Base-by-base conservation (phyloP, 2,888 invertebrate species). In the Allygus modestus region DNA sequence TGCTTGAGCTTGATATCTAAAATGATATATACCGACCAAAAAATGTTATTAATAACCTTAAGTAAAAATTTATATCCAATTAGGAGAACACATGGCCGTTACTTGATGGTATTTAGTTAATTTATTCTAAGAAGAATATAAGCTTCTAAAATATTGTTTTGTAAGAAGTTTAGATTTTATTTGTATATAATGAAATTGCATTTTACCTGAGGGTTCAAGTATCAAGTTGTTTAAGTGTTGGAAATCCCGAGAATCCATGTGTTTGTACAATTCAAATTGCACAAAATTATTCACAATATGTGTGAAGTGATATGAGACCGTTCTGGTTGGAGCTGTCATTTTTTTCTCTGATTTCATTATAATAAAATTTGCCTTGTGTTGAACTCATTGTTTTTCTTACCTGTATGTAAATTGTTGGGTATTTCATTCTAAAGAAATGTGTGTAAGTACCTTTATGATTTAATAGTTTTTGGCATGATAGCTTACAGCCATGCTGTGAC, bases 331-430 rank as follows among this genome's bases (percentile, higher is more conserved):
- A 77, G n/a, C 28, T 77, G 77, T 77, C 15, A 43, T 73, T 77
- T 51, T 77, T 43, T 43, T 73, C 73, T 41, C 77, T 77, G 33
- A 71, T 77, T 51, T 51, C 77, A 43, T 77, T 77, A 77, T n/a
- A 77, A 77, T 51, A 77, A 77, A 77, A 9, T 77, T 77, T 46
- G 73, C 51, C 77, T 77, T 77, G 51, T 77, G 77, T 77, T 77
- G 73, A 41, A 41, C 20, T 20, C 41, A 1, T 41, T 41, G 20
- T 65, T 65, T 17, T 65, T 23, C 0, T 28, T 28, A 15, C 65
- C 65, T 46, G 4, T 15, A 15, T 2, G 12, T 46, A 1, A 15
- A 12, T 15, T 37, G 37, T 15, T 46, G 12, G 17, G 17, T 46
- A 15, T 46, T 37, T 37, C 37, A 37, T 37, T 37, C n/a, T 37